Conservation (phyloP, 1,140 invertebrate genomes). For the Drosophila busckii region DNA sequence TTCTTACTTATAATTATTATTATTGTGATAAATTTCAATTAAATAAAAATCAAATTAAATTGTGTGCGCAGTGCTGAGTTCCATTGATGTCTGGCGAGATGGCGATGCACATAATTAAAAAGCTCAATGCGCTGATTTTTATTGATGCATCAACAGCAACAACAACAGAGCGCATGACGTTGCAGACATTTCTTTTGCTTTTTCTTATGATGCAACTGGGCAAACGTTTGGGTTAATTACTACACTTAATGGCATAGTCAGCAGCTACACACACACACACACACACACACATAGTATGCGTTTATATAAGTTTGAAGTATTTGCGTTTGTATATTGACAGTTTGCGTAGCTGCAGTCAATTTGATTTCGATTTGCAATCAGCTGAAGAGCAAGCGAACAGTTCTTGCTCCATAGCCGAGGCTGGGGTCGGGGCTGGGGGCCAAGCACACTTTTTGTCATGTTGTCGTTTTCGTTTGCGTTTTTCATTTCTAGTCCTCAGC, state of each 20-base stretch:
- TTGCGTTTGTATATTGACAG: conserved; percentile 2
- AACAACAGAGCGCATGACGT: neutral
- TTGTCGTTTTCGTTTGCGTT: conserved; percentile 33
- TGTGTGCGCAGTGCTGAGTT: conserved; percentile 51
- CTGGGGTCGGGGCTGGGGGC: too few species aligned
- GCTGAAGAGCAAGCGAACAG: conserved; percentile 32
- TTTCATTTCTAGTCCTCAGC: conserved; percentile 41
- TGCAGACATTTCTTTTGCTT: too few species aligned
- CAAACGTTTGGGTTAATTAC: conserved; percentile 47
- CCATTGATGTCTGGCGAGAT: conserved; percentile 14
- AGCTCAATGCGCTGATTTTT: conserved; percentile 53
- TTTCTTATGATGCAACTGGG: too few species aligned
- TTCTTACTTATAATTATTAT: conserved; percentile 32
- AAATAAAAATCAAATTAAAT: conserved; percentile 69
- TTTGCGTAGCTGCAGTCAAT: conserved; percentile 21
- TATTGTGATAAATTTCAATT: conserved; percentile 70
- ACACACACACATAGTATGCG: neutral
- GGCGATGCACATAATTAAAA: conserved; percentile 52
- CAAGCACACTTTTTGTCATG: too few species aligned
- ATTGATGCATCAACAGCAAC: conserved; percentile 36
- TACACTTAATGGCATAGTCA: conserved; percentile 12
- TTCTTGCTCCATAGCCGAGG: too few species aligned
- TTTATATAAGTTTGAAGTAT: neutral
- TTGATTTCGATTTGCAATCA: conserved; percentile 63
- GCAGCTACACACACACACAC: neutral